Conservation (phyloP, 2,113 vertebrate species). For the Montifringilla adamsi region DNA sequence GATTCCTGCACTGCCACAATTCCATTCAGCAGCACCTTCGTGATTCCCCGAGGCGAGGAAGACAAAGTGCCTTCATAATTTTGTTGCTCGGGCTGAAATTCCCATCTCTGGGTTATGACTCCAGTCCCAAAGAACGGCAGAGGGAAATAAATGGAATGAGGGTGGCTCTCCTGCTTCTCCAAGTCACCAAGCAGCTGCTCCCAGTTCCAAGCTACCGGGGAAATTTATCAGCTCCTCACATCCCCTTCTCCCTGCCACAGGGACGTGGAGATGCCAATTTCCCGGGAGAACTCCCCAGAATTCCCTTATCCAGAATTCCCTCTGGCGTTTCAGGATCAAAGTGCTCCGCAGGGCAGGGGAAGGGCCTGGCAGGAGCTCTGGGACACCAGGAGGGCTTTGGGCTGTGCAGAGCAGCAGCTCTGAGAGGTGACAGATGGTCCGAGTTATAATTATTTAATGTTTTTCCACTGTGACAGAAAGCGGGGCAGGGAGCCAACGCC, state of each 20-base stretch:
- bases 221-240: rapidly evolving
- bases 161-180: background rate
- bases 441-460: background rate
- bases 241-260: background rate
- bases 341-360: background rate
- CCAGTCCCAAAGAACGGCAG: background rate
- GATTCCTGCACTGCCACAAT: background rate
- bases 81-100: background rate
- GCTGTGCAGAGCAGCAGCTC: background rate
- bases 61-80: background rate
- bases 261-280: background rate
- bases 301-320: background rate
- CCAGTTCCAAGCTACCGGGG: background rate
- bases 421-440: background rate
- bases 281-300: background rate
- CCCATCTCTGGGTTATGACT: background rate
- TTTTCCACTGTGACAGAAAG: background rate
- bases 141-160: background rate
- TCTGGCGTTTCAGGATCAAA: background rate
- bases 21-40: rapidly evolving
- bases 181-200: background rate
- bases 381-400: background rate
- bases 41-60: background rate
- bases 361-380: rapidly evolving
- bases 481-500: background rate